These are phyloP conservation scores for Arenicola marina DNA, from an alignment of 2,888 invertebrate species.

Conservation along the genomic window DNA sequence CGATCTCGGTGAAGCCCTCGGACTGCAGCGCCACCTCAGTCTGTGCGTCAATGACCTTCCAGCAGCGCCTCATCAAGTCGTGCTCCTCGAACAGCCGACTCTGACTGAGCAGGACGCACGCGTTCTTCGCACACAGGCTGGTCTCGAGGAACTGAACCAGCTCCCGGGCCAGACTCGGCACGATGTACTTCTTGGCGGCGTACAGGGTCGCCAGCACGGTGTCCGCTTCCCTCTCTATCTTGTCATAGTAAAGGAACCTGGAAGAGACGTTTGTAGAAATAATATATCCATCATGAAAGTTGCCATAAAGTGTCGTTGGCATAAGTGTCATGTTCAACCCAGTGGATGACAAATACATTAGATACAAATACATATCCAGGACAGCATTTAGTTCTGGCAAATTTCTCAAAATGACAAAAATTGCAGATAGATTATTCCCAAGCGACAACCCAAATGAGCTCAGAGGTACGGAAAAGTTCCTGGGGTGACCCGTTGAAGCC, in stretches of 20 bases:
- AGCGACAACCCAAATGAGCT: no score
- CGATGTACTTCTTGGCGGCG: conserved; percentile 95
- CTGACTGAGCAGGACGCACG: conserved; percentile 91
- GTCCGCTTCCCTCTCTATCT: conserved; percentile 91
- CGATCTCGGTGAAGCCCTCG: conserved; percentile 94
- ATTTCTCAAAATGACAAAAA: no score
- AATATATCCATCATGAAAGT: no score
- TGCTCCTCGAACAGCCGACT: conserved; percentile 94
- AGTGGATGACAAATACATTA: no score
- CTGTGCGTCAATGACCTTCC: conserved; percentile 87
- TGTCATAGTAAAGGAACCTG: conserved; percentile 96
- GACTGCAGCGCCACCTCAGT: conserved; percentile 95
- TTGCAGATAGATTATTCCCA: no score
- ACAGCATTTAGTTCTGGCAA: no score
- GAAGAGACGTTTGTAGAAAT: no score
- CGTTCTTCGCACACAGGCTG: conserved; percentile 93
- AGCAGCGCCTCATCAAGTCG: conserved; percentile 82
- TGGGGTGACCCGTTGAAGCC: no score
- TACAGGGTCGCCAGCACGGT: conserved; percentile 91
- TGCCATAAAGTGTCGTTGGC: no score
- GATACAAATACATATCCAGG: no score
- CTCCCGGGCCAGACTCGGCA: conserved; percentile 88
- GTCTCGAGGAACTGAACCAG: conserved; percentile 95
- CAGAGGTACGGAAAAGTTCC: no score
- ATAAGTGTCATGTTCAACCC: no score